phyloP scores from a whole-genome alignment of 2,888 invertebrate species.

The Ligdia adustata region DNA sequence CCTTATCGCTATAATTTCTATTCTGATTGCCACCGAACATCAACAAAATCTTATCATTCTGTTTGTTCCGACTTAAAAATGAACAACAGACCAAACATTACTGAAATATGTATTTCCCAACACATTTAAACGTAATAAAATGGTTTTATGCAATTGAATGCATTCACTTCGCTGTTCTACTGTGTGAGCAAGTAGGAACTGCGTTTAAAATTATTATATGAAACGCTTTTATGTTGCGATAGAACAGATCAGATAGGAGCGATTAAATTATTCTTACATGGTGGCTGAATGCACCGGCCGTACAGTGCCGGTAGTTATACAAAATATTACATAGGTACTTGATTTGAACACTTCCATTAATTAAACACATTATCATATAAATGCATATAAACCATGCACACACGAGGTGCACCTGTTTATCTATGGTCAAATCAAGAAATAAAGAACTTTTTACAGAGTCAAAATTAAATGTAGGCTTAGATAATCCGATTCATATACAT shows the following conservation, averaged over 20 bases:
- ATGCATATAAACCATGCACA: too few species aligned
- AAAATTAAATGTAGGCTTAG: too few species aligned
- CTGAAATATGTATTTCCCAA: constrained; percentile 11
- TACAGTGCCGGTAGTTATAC: not conserved
- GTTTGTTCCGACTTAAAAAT: too few species aligned
- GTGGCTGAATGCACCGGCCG: not conserved
- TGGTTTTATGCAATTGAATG: constrained; percentile 22
- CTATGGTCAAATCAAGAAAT: too few species aligned
- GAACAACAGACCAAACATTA: not conserved
- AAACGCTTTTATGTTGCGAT: constrained; percentile 5
- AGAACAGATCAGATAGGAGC: not conserved
- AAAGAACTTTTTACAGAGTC: too few species aligned
- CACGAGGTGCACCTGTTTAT: too few species aligned
- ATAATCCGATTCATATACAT: too few species aligned
- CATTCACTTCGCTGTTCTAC: constrained; percentile 23
- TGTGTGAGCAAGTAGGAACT: constrained; percentile 14
- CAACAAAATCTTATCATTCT: too few species aligned
- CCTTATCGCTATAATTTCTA: too few species aligned
- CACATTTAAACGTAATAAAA: constrained; percentile 14
- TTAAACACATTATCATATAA: too few species aligned
- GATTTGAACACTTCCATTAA: too few species aligned
- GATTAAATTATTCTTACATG: not conserved
- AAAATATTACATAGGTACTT: not conserved
- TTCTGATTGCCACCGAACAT: too few species aligned
- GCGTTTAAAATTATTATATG: constrained; percentile 13